Conservation (phyloP, 2,797 vertebrate species). For the Rallus crepitans region DNA sequence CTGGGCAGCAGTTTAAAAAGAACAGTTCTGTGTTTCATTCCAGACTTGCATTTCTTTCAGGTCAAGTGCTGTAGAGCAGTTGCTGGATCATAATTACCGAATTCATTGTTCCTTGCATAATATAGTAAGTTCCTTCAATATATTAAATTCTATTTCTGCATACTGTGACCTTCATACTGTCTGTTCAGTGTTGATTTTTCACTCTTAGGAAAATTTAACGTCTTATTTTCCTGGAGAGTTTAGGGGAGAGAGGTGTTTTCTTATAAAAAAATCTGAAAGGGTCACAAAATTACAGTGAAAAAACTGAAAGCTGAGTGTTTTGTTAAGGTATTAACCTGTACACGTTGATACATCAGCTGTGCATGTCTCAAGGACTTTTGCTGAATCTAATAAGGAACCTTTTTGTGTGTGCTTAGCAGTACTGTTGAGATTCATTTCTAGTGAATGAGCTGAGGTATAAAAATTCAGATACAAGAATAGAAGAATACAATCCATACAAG, state of each 20-base stretch:
- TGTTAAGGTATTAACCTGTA: neutral
- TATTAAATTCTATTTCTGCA: neutral
- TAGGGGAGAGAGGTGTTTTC: neutral
- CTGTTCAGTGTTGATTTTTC: too few species aligned
- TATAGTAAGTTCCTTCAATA: slow-evolving; percentile 80
- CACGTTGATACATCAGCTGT: neutral
- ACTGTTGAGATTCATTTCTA: neutral
- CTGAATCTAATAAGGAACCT: neutral
- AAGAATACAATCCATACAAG: neutral
- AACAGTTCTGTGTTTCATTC: neutral
- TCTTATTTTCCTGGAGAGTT: neutral
- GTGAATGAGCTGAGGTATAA: neutral
- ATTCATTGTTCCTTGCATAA: slow-evolving; percentile 96
- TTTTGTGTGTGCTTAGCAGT: neutral
- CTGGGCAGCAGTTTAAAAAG: neutral
- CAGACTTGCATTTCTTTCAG: slow-evolving; percentile 72
- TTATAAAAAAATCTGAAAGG: neutral
- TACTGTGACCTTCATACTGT: neutral
- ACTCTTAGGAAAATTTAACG: neutral
- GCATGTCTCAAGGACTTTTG: neutral
- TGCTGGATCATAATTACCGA: slow-evolving; percentile 96
- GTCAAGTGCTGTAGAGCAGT: slow-evolving; percentile 90
- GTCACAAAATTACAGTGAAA: neutral
- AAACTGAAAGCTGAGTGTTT: neutral
- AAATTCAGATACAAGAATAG: neutral